These are phyloP conservation scores for Eulimnadia texana DNA, from an alignment of 1,140 invertebrate genomes.

Conservation along the genomic window DNA sequence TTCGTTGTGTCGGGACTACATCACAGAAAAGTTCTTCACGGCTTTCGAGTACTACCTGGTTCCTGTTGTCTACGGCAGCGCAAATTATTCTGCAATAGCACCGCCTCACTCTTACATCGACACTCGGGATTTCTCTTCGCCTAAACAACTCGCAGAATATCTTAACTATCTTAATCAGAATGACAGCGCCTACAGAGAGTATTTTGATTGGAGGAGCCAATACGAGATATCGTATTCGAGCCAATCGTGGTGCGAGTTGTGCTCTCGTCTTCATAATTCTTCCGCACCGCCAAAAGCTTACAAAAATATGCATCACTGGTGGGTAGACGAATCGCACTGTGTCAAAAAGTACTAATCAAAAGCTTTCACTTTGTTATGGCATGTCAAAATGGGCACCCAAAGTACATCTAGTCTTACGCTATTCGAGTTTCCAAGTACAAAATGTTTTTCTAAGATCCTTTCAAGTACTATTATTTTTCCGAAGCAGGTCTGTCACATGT, in stretches of 20 bases:
- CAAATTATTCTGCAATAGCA: conserved; percentile 37
- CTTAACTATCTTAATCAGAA: conserved; percentile 28
- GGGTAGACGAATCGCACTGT: not conserved
- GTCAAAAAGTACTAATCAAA: too few species aligned
- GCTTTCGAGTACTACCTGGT: conserved; percentile 32
- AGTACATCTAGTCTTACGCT: too few species aligned
- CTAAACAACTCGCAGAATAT: conserved; percentile 35
- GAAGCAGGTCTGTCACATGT: too few species aligned
- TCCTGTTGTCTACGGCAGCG: conserved; percentile 51
- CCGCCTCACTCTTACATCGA: conserved; percentile 50
- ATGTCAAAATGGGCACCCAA: too few species aligned
- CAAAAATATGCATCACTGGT: conserved; percentile 13
- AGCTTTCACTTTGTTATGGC: too few species aligned
- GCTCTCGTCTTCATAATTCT: not conserved
- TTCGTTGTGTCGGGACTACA: conserved; percentile 28
- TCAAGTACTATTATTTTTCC: too few species aligned
- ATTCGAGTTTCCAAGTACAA: too few species aligned
- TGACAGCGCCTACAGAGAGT: conserved; percentile 30
- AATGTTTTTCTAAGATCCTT: too few species aligned
- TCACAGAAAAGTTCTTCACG: conserved; percentile 28
- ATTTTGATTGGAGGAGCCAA: conserved; percentile 31
- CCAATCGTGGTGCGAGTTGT: conserved; percentile 1
- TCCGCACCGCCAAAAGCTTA: not conserved
- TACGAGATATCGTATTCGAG: conserved; percentile 14
- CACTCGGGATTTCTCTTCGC: conserved; percentile 37